Conservation (phyloP, 30 jellyfish, hydroid and myxozoan species). For the Pelagia noctiluca region DNA sequence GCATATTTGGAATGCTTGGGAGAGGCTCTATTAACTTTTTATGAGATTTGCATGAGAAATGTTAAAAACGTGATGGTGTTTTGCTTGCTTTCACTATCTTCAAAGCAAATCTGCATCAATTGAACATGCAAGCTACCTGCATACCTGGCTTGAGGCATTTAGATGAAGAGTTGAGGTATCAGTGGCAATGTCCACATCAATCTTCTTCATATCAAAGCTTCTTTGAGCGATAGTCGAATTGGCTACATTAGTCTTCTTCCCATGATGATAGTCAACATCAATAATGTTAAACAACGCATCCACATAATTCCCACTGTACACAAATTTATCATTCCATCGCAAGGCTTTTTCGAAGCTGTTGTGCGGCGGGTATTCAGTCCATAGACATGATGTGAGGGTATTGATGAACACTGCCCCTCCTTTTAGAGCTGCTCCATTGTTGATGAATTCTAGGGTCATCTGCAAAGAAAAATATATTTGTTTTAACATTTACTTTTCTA, state of each 20-base stretch:
- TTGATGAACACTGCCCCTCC: conserved; percentile 91
- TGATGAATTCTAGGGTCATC: conserved; percentile 64
- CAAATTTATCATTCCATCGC: conserved; percentile 73
- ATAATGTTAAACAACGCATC: conserved; percentile 28
- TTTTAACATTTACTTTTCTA: too few relatives aligned
- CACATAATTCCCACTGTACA: conserved; percentile 58
- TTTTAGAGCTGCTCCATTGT: conserved; percentile 72
- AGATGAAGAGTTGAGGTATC: conserved; percentile 54
- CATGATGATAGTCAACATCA: not conserved
- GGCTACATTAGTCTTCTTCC: not conserved
- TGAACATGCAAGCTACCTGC: not conserved
- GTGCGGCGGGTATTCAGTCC: conserved; percentile 76
- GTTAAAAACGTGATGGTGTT: too few relatives aligned
- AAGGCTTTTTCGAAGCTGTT: conserved; percentile 53
- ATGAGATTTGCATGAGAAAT: too few relatives aligned
- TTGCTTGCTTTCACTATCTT: too few relatives aligned
- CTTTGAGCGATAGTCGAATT: too few relatives aligned
- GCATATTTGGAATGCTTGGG: too few relatives aligned
- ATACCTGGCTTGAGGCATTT: conserved; percentile 19
- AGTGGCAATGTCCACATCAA: conserved; percentile 62
- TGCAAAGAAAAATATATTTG: conserved; percentile 2
- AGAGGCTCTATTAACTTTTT: too few relatives aligned
- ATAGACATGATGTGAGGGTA: conserved; percentile 83
- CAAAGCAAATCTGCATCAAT: not conserved
- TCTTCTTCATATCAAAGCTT: too few relatives aligned